phyloP scores from a whole-genome alignment of 2,113 vertebrate genomes.

The Anolis sagrei region DNA sequence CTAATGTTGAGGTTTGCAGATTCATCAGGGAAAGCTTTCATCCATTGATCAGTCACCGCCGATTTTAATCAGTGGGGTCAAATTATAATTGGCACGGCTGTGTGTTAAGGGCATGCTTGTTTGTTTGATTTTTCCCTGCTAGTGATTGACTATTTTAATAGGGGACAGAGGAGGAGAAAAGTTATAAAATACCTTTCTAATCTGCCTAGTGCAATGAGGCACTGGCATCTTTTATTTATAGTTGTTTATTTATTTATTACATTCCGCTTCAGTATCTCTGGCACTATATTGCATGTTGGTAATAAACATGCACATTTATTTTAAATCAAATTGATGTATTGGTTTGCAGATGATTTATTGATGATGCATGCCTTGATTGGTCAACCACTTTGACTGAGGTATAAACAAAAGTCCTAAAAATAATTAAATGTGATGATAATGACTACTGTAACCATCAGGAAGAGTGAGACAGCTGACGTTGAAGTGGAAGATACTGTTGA shows the following conservation, averaged over 20 bases:
- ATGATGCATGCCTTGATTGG: background rate
- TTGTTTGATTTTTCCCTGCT: background rate
- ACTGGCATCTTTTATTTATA: background rate
- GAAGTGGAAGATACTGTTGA: background rate
- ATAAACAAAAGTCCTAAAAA: background rate
- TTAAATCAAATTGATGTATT: background rate
- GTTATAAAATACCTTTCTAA: background rate
- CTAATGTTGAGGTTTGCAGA: background rate
- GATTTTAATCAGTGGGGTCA: constrained; percentile 19
- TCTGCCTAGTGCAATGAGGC: background rate
- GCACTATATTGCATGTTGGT: background rate
- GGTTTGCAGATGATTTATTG: background rate
- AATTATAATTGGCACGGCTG: background rate
- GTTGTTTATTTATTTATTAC: background rate
- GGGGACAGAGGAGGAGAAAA: background rate
- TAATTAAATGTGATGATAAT: background rate
- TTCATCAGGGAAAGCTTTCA: background rate
- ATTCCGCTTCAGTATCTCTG: background rate
- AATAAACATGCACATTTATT: background rate
- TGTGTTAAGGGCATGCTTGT: background rate
- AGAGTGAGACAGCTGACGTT: background rate
- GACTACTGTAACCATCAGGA: background rate
- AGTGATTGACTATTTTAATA: background rate
- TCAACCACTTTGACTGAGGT: background rate
- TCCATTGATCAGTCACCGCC: background rate